These are phyloP conservation scores for Zoroaster sp. DNA, from an alignment of 53 echinoderm and acorn worm genomes.

Conservation along the genomic window DNA sequence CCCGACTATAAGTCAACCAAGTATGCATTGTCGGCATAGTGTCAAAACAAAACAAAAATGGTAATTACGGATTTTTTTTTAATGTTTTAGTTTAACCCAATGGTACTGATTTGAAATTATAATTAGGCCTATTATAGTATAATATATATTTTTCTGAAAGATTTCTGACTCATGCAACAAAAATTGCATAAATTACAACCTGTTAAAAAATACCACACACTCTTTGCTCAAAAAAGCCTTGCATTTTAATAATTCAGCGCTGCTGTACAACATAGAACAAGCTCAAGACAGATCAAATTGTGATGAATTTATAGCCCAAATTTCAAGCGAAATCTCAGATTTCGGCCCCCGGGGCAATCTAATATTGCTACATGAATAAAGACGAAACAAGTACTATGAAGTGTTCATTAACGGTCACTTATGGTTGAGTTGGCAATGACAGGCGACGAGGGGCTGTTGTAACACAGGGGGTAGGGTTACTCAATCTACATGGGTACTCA, in stretches of 20 bases:
- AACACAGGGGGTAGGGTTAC: neutral
- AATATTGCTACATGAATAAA: conserved; percentile 26
- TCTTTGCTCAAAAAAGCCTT: neutral
- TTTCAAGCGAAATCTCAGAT: neutral
- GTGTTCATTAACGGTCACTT: conserved; percentile 38
- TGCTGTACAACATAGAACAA: neutral
- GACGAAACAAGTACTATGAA: neutral
- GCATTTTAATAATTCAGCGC: neutral
- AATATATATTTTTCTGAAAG: neutral
- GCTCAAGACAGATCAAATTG: neutral
- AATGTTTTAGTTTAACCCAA: too few relatives aligned
- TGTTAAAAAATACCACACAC: neutral
- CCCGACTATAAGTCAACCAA: too few relatives aligned
- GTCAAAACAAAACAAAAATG: too few relatives aligned
- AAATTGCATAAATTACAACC: too few relatives aligned
- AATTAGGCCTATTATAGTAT: too few relatives aligned
- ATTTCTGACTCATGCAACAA: too few relatives aligned
- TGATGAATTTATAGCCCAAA: neutral
- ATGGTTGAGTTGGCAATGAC: conserved; percentile 33
- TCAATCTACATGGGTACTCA: neutral
- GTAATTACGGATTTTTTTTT: too few relatives aligned
- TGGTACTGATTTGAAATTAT: too few relatives aligned
- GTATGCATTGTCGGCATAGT: too few relatives aligned
- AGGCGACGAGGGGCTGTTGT: conserved; percentile 5
- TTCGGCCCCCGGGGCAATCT: conserved; percentile 6